Base-by-base conservation (phyloP, 1,140 invertebrate species). In the Papilio machaon region DNA sequence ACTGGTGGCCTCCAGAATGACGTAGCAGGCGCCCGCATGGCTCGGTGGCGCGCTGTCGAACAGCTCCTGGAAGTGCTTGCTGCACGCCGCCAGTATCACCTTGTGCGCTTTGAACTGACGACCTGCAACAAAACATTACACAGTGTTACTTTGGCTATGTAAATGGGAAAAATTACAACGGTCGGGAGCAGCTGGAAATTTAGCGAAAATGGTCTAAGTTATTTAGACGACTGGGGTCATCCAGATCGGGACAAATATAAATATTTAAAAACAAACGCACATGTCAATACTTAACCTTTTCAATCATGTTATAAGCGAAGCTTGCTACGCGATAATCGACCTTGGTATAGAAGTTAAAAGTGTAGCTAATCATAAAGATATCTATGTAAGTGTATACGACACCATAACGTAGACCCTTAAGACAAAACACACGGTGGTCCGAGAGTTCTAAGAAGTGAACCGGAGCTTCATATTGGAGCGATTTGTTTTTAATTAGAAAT, bases 21-120 rank as follows among this genome's bases (percentile, higher is more conserved):
- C 97, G 87, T 98, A 96, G 87, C 97, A 96, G 87, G 96, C 96
- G 83, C 97, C 97, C 87, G 97, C 97, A 88, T 97, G 97, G 93
- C 97, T 97, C 30, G 96, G 95, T 80, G 98, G 98, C 88, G 98
- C 98, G 81, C 97, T 96, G 95, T 98, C 97, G 95, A 99, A 98
- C 81, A 99, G 93, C 94, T 98, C 97, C 90, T 98, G 98, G 94
- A 99, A 98, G 93, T 98, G 98, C 93, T 98, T 98, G 95, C 98
- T 98, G 95, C 98, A 98, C 91, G 98, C 98, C 86, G 98, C 98
- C 91, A 99, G 95, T 82, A 99, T 98, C 85, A 99, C 95, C 93
- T 97, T 97, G 95, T 99, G 98, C 83, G 98, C 98, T 94, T 98
- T 97, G 92, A 98, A 98, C 86, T 97, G 98, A 88, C 97, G 97